Evolutionary conservation across 2,888 invertebrate genomes (phyloP).

Genomic region (Pristionchus entomophagus): DNA sequence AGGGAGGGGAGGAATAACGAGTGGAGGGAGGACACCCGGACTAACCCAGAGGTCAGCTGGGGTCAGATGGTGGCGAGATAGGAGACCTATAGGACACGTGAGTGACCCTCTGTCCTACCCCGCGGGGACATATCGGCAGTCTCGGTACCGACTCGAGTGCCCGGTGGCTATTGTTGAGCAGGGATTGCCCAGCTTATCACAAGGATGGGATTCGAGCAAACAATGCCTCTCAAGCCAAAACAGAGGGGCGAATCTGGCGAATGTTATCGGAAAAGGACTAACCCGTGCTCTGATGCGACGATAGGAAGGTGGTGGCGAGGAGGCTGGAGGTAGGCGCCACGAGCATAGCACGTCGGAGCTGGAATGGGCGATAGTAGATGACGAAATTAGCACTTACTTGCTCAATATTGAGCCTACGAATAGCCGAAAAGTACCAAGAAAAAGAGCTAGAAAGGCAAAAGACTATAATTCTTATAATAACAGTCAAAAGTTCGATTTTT

Average conservation of each 20-base stretch:
- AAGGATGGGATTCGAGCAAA: neutral
- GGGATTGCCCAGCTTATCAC: too few relatives aligned
- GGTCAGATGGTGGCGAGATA: conserved; percentile 36
- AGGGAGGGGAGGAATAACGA: neutral
- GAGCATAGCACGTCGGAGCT: conserved; percentile 36
- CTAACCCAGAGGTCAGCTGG: conserved; percentile 17
- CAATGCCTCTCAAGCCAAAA: neutral
- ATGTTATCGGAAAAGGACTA: neutral
- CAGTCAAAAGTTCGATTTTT: neutral
- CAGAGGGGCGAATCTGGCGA: neutral
- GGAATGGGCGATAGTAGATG: neutral
- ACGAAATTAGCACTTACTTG: neutral
- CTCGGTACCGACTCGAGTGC: neutral
- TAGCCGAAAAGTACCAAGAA: neutral
- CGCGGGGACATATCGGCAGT: neutral
- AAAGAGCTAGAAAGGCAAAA: neutral
- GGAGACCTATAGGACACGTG: neutral
- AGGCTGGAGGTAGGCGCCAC: neutral
- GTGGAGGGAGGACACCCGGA: neutral
- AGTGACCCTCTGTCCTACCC: neutral
- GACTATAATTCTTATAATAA: neutral
- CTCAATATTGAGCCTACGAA: neutral
- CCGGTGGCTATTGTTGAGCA: too few relatives aligned
- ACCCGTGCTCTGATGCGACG: neutral
- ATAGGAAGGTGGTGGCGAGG: neutral